Evolutionary conservation across 2,113 vertebrate genomes (phyloP).

Genomic region (Oryzias javanicus): DNA sequence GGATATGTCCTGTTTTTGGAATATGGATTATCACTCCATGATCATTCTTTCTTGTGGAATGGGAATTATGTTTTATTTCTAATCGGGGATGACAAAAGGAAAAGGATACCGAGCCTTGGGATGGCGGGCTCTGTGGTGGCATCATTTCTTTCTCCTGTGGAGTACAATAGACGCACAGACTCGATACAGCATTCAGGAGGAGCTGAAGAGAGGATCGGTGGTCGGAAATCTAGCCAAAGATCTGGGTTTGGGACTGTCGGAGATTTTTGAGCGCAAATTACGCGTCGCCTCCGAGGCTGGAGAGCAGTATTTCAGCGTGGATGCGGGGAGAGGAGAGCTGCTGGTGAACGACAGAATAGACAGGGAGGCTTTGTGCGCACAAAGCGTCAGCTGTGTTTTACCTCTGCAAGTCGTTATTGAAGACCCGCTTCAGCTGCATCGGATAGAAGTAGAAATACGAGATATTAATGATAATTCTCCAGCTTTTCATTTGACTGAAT

Average conservation of each 20-base stretch:
- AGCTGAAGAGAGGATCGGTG: slow-evolving; percentile 76
- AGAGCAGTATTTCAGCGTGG: slow-evolving; percentile 77
- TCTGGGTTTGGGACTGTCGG: slow-evolving; percentile 75
- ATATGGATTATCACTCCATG: slow-evolving; percentile 16
- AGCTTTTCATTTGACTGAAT: slow-evolving; percentile 71
- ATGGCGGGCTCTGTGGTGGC: slow-evolving; percentile 73
- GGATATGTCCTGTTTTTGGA: slow-evolving; percentile 13
- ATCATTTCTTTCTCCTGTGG: slow-evolving; percentile 73
- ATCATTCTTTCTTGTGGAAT: slow-evolving; percentile 7
- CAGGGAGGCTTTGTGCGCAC: slow-evolving; percentile 81
- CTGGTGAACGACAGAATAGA: slow-evolving; percentile 81
- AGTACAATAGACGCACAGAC: slow-evolving; percentile 73
- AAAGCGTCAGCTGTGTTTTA: slow-evolving; percentile 74
- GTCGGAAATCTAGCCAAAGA: slow-evolving; percentile 85
- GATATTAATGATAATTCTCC: slow-evolving; percentile 87
- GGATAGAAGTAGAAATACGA: slow-evolving; percentile 79
- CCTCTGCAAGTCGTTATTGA: slow-evolving; percentile 80
- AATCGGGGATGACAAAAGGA: slow-evolving; percentile 61
- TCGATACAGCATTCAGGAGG: slow-evolving; percentile 81
- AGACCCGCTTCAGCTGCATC: slow-evolving; percentile 80
- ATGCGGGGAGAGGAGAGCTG: slow-evolving; percentile 75
- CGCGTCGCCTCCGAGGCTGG: slow-evolving; percentile 76
- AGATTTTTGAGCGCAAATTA: slow-evolving; percentile 75
- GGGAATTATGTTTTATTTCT: slow-evolving; percentile 28
- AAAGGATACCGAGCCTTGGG: slow-evolving; percentile 61